Evolutionary conservation across 2,797 vertebrate species (phyloP).

Genomic region (Enteromius thamalakanensis): DNA sequence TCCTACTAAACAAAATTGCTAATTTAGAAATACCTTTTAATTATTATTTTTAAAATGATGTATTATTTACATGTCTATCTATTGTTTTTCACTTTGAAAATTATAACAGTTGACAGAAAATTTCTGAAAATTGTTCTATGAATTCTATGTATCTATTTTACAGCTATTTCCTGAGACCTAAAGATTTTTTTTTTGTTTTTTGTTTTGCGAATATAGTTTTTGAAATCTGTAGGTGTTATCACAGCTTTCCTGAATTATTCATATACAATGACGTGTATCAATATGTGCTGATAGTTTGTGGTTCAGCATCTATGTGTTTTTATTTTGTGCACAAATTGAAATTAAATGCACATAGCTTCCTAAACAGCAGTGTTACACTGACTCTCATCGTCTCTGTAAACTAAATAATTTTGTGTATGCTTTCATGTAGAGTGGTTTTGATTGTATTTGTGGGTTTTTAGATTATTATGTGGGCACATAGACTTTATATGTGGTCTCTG

Average conservation of each 20-base stretch:
- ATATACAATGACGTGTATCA: neutral
- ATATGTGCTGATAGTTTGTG: neutral
- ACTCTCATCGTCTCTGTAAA: conserved; percentile 5
- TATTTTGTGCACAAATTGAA: neutral
- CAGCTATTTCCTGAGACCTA: neutral
- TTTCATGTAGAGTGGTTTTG: conserved; percentile 1
- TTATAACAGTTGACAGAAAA: neutral
- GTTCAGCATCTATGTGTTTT: neutral
- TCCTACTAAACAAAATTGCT: neutral
- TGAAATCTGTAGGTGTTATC: neutral
- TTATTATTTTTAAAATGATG: neutral
- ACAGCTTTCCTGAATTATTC: neutral
- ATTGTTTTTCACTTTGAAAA: neutral
- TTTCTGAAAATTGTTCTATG: neutral
- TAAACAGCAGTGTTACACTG: neutral
- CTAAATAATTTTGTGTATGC: conserved; percentile 26
- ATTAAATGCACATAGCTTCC: neutral
- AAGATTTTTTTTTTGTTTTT: neutral
- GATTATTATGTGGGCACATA: conserved; percentile 42
- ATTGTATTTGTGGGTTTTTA: conserved; percentile 25
- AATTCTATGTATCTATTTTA: neutral
- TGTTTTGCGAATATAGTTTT: neutral
- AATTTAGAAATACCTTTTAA: neutral
- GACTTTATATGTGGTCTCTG: conserved; percentile 24
- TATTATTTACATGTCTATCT: neutral